These are phyloP conservation scores for Aromia moschata DNA, from an alignment of 2,888 invertebrate species.

Conservation along the genomic window DNA sequence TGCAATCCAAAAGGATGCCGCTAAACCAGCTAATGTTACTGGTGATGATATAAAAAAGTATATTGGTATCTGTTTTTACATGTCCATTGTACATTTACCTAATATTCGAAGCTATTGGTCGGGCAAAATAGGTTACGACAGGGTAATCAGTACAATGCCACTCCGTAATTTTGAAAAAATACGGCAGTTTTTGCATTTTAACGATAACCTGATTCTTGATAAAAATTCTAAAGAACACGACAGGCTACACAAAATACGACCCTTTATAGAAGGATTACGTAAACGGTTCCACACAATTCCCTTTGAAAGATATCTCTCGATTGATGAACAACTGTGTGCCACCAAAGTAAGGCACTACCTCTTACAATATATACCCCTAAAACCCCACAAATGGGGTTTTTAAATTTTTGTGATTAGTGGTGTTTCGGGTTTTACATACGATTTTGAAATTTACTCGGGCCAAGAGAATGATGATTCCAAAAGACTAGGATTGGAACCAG, in stretches of 20 bases:
- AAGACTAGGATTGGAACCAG: too few relatives aligned
- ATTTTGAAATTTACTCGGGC: too few relatives aligned
- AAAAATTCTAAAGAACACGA: not conserved
- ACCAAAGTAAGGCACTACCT: too few relatives aligned
- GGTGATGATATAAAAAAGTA: not conserved
- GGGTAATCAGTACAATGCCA: not conserved
- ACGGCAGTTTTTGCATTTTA: not conserved
- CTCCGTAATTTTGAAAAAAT: not conserved
- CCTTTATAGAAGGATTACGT: not conserved
- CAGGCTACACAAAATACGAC: not conserved
- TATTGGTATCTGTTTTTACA: slow-evolving; percentile 2
- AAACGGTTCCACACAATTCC: not conserved
- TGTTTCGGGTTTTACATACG: too few relatives aligned
- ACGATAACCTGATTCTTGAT: not conserved
- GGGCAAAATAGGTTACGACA: not conserved
- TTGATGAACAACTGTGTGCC: too few relatives aligned
- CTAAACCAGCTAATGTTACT: not conserved
- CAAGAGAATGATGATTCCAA: too few relatives aligned
- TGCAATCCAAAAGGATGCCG: not conserved
- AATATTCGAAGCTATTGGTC: slow-evolving; percentile 2
- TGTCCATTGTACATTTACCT: not conserved
- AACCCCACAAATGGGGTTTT: too few relatives aligned
- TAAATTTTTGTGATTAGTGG: too few relatives aligned
- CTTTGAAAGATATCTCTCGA: too few relatives aligned
- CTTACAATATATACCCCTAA: too few relatives aligned